Percentiles rank a stretch among this genome's conserved stretches.
phyloP scores from a whole-genome alignment of 2,113 vertebrate species.

The Geothlypis trichas region DNA sequence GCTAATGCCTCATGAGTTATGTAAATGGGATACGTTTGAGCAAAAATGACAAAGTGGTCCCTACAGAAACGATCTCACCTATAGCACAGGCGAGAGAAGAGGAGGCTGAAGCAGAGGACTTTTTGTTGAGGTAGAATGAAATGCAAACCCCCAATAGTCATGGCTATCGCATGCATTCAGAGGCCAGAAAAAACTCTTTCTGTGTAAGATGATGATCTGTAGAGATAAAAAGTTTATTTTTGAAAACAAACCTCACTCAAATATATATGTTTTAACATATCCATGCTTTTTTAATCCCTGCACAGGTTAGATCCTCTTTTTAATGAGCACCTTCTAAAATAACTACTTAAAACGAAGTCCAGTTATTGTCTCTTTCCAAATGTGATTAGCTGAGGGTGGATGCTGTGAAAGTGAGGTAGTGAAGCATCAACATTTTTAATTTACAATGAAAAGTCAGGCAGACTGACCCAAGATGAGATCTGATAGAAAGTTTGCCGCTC shows the following conservation, averaged over 20 bases:
- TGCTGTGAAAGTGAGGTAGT: neutral
- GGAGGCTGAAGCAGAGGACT: neutral
- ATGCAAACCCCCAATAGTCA: neutral
- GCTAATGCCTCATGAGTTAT: constrained; percentile 28
- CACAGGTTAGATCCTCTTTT: neutral
- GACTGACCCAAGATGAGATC: neutral
- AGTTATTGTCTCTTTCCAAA: neutral
- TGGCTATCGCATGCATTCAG: neutral
- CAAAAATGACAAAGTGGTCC: constrained; percentile 8
- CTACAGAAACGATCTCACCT: constrained; percentile 17
- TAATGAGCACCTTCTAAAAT: neutral
- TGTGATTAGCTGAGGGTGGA: neutral
- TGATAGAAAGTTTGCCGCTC: neutral
- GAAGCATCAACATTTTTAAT: neutral
- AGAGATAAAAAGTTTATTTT: neutral
- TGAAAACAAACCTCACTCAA: neutral
- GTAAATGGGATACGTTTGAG: neutral
- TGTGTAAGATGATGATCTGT: neutral
- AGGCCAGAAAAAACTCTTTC: neutral
- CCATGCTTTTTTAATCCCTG: neutral
- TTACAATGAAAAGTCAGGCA: neutral
- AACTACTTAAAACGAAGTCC: neutral
- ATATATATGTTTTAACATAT: neutral
- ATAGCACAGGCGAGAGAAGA: neutral
- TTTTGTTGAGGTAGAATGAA: constrained; percentile 36